These are phyloP conservation scores for Drosophila elegans DNA, from an alignment of 1,140 invertebrate species.

Conservation along the genomic window DNA sequence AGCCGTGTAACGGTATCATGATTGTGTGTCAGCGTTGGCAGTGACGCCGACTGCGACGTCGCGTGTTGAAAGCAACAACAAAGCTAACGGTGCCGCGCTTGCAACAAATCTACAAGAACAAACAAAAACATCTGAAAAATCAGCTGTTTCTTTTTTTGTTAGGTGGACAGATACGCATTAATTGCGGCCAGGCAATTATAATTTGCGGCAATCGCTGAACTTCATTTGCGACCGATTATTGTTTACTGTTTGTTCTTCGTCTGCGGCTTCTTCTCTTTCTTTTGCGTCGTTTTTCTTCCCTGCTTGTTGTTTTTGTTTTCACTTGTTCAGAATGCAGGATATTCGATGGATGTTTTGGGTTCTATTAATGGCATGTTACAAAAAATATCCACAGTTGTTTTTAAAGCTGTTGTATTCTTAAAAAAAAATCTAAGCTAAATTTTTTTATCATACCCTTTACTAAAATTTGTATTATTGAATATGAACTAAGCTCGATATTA, in stretches of 20 bases:
- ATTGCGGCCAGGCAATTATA: conserved; percentile 16
- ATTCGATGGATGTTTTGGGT: not conserved
- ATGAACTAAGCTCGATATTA: too few species aligned
- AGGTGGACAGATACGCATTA: conserved; percentile 23
- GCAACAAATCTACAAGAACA: conserved; percentile 26
- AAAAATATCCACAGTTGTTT: too few species aligned
- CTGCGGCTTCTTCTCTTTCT: conserved; percentile 28
- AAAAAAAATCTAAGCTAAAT: too few species aligned
- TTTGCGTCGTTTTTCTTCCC: conserved; percentile 51
- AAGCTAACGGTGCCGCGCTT: conserved; percentile 22
- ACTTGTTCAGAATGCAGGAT: conserved; percentile 8
- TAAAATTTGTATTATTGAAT: too few species aligned
- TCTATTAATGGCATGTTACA: not conserved
- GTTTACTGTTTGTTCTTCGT: conserved; percentile 28
- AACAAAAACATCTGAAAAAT: not conserved
- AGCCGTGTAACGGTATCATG: conserved; percentile 34
- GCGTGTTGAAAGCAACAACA: conserved; percentile 30
- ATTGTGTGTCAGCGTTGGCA: conserved; percentile 31
- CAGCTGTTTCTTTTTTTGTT: conserved; percentile 11
- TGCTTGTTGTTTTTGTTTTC: conserved; percentile 18
- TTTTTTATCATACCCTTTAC: too few species aligned
- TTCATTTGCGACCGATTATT: conserved; percentile 33
- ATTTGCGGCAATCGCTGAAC: conserved; percentile 28
- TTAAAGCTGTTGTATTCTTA: too few species aligned
- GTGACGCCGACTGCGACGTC: conserved; percentile 18